Conservation (phyloP, 2,113 vertebrate species). For the Pampusana beccarii region DNA sequence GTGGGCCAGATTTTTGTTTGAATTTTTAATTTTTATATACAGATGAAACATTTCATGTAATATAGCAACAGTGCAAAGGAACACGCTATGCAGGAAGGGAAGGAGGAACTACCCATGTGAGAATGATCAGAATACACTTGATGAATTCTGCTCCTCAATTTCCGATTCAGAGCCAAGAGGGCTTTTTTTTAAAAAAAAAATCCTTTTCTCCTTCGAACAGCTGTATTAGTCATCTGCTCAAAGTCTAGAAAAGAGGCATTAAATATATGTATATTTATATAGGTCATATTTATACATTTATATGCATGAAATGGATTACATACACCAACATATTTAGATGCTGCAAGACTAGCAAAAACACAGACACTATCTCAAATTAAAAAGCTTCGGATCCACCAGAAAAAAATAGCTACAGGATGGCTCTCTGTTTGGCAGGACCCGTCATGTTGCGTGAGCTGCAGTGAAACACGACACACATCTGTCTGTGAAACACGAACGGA, state of each 20-base stretch:
- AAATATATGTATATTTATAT: constrained; percentile 55
- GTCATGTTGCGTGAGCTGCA: background rate
- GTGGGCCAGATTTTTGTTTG: constrained; percentile 87
- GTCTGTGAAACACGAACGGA: background rate
- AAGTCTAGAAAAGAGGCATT: constrained; percentile 57
- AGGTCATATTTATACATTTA: constrained; percentile 58
- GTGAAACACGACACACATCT: constrained; percentile 40
- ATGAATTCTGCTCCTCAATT: constrained; percentile 62
- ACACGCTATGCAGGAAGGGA: constrained; percentile 39
- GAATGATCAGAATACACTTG: constrained; percentile 34
- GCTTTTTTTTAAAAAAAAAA: background rate
- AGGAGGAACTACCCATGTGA: constrained; percentile 45
- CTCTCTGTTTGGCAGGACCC: background rate
- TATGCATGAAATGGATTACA: constrained; percentile 42
- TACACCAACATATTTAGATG: constrained; percentile 68
- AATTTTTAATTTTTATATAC: constrained; percentile 89
- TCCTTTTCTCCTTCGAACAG: constrained; percentile 66
- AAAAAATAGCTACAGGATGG: constrained; percentile 43
- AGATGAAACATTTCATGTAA: constrained; percentile 79
- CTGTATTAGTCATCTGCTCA: constrained; percentile 73
- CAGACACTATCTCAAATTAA: constrained; percentile 24
- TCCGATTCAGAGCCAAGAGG: constrained; percentile 56
- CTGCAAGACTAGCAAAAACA: constrained; percentile 62
- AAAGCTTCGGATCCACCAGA: constrained; percentile 53
- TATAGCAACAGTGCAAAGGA: constrained; percentile 73